phyloP scores from a whole-genome alignment of 2,797 vertebrate genomes.

The Oryzias sinensis region DNA sequence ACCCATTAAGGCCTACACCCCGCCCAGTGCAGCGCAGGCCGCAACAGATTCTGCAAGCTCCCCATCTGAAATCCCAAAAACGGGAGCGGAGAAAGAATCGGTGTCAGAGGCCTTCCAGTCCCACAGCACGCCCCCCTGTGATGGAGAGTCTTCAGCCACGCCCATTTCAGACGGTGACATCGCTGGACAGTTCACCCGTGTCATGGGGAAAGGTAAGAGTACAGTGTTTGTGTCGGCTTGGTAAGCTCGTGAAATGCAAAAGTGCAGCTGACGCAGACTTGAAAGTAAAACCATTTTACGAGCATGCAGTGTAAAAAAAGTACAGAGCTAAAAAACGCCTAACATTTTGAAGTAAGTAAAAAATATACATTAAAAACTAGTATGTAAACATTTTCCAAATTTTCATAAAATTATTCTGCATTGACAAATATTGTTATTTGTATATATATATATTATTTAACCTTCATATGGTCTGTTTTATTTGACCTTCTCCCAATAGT shows the following conservation, averaged over 20 bases:
- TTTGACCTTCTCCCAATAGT: neutral
- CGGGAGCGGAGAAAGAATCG: constrained; percentile 79
- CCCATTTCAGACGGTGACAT: constrained; percentile 92
- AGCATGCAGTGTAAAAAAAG: no score
- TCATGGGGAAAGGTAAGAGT: constrained; percentile 94
- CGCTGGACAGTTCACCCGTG: constrained; percentile 93
- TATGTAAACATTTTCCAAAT: no score
- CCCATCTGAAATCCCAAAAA: constrained; percentile 69
- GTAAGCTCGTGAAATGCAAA: neutral
- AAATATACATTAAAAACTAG: no score
- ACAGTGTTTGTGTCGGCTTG: neutral
- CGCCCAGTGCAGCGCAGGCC: constrained; percentile 68
- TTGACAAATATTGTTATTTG: no score
- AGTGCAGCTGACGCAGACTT: no score
- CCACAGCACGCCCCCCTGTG: constrained; percentile 82
- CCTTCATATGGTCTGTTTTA: neutral
- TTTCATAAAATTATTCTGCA: no score
- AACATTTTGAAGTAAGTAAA: no score
- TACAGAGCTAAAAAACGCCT: no score
- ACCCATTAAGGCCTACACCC: constrained; percentile 88
- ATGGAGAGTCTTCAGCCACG: constrained; percentile 84
- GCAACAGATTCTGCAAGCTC: constrained; percentile 52
- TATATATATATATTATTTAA: no score
- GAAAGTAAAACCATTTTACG: no score
- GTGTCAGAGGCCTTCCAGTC: constrained; percentile 80